Conservation (phyloP, 2,888 invertebrate species). For the Polyploca ridens region DNA sequence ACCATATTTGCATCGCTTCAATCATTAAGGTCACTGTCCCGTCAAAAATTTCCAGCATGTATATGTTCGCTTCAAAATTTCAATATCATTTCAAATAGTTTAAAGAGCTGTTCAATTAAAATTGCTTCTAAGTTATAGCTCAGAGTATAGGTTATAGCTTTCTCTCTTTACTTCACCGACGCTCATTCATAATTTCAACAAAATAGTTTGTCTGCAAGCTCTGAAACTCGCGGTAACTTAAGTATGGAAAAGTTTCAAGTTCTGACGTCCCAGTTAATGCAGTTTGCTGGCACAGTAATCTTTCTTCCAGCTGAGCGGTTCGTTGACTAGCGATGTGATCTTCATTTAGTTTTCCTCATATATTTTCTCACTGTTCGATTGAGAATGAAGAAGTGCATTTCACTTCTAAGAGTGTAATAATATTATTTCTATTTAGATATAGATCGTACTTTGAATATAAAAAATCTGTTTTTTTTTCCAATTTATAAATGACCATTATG, state of each 20-base stretch:
- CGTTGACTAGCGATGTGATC: neutral
- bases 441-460: too few species aligned
- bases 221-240: neutral
- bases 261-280: slow-evolving; percentile 10
- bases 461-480: too few species aligned
- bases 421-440: too few species aligned
- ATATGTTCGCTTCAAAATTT: too few species aligned
- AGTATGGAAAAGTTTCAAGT: neutral
- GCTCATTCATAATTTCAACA: neutral
- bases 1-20: too few species aligned
- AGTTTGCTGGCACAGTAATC: slow-evolving; percentile 13
- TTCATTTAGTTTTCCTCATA: neutral
- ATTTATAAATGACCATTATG: too few species aligned
- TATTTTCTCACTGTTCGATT: neutral
- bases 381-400: neutral
- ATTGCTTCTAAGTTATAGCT: neutral
- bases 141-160: too few species aligned
- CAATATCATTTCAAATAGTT: too few species aligned
- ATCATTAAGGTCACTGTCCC: too few species aligned
- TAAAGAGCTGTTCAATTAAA: too few species aligned
- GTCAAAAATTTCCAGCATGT: too few species aligned
- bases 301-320: slow-evolving; percentile 5
- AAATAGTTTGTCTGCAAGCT: slow-evolving; percentile 2
- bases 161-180: neutral
- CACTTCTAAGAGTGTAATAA: too few species aligned